A percentile compares a stretch with the other conserved stretches of the same genome.
phyloP scores from a whole-genome alignment of 2,888 invertebrate genomes.

The Lasioglossum morio region DNA sequence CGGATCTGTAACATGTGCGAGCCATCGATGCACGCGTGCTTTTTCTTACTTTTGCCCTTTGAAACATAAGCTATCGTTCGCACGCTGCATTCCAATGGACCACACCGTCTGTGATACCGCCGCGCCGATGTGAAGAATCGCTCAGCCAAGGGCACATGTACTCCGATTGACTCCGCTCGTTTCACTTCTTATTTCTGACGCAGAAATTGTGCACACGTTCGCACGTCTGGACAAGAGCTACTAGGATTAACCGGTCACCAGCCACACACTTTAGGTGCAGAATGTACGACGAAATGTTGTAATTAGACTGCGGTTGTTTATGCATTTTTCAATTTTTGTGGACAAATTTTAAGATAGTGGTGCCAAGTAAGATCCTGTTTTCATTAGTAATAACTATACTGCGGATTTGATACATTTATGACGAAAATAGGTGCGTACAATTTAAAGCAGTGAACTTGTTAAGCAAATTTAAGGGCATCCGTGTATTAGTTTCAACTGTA shows the following conservation, averaged over 20 bases:
- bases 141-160: background rate
- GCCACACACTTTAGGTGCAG: background rate
- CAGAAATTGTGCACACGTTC: background rate
- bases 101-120: background rate
- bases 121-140: background rate
- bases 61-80: conserved; percentile 13
- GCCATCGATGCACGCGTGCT: conserved; percentile 34
- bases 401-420: no score
- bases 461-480: no score
- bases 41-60: conserved; percentile 19
- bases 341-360: no score
- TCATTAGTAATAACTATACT: no score
- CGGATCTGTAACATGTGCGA: conserved; percentile 47
- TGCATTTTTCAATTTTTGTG: no score
- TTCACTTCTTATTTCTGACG: background rate
- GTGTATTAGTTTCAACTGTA: no score
- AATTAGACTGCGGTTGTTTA: no score
- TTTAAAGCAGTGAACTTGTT: no score
- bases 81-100: background rate
- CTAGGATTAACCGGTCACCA: background rate
- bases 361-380: no score
- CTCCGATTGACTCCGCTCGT: background rate
- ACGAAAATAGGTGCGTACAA: no score
- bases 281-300: background rate
- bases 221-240: background rate